Percentiles rank a stretch among this genome's conserved stretches.
Evolutionary conservation across 2,113 vertebrate species (phyloP).

Genomic region (Craseonycteris thonglongyai): DNA sequence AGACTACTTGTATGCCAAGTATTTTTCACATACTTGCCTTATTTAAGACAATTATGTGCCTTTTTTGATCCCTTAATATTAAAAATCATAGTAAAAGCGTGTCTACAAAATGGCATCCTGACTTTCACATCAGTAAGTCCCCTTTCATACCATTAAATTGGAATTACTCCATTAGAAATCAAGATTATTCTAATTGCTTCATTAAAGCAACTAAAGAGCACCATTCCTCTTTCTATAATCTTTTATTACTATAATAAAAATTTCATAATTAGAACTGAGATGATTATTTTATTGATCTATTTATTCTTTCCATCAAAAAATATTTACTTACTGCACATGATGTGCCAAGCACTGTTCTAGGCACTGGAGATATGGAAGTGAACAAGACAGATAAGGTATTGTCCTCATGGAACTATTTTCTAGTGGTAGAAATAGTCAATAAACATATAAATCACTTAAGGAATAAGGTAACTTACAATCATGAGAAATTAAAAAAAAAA

Average conservation of each 20-base stretch:
- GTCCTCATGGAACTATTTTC: background rate
- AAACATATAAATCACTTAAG: background rate
- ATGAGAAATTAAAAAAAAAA: background rate
- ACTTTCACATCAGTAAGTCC: background rate
- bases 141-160: background rate
- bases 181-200: background rate
- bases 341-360: background rate
- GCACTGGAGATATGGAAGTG: background rate
- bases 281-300: background rate
- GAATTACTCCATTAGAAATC: constrained; percentile 25
- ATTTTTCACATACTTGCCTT: constrained; percentile 22
- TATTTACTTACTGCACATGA: background rate
- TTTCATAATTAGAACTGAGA: background rate
- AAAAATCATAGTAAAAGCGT: constrained; percentile 1
- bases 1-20: background rate
- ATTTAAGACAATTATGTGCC: background rate
- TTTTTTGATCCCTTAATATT: background rate
- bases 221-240: background rate
- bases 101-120: background rate
- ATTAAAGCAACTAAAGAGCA: background rate
- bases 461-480: background rate
- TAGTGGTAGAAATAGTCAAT: background rate
- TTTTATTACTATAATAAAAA: background rate
- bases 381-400: background rate
- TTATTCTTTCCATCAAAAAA: constrained; percentile 16